Evolutionary conservation across 2,797 vertebrate genomes (phyloP).

Genomic region (Selene dorsalis): DNA sequence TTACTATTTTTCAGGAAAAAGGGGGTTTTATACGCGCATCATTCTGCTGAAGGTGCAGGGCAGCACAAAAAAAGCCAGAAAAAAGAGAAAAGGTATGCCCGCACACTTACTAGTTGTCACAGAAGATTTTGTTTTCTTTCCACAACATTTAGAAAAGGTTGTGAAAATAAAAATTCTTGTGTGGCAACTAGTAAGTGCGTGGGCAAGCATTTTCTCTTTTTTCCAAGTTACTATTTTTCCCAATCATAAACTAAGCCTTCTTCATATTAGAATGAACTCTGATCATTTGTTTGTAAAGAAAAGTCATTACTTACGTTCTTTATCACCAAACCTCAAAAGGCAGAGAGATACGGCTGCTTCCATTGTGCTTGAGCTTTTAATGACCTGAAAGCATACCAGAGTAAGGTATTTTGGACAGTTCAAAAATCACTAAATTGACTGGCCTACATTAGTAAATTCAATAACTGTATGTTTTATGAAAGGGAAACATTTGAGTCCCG

Average conservation of each 20-base stretch:
- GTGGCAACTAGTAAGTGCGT: too few species aligned
- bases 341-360: constrained; percentile 89
- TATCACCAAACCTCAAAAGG: constrained; percentile 81
- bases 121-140: too few species aligned
- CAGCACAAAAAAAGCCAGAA: too few species aligned
- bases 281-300: background rate
- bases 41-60: too few species aligned
- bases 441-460: background rate
- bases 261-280: background rate
- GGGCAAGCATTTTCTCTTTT: too few species aligned
- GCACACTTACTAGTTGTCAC: too few species aligned
- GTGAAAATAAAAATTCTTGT: too few species aligned
- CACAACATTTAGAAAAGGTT: too few species aligned
- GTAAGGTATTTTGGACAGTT: constrained; percentile 4
- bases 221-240: background rate
- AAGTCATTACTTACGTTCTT: constrained; percentile 77
- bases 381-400: constrained; percentile 81
- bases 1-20: background rate
- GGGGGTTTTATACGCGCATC: too few species aligned
- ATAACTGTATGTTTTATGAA: background rate
- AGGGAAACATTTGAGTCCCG: background rate
- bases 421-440: background rate
- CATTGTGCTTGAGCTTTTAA: constrained; percentile 85
- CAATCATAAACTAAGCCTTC: background rate
- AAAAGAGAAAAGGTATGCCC: too few species aligned